These are phyloP conservation scores for Epiblema foenella DNA, from an alignment of 2,888 invertebrate species.

Conservation along the genomic window DNA sequence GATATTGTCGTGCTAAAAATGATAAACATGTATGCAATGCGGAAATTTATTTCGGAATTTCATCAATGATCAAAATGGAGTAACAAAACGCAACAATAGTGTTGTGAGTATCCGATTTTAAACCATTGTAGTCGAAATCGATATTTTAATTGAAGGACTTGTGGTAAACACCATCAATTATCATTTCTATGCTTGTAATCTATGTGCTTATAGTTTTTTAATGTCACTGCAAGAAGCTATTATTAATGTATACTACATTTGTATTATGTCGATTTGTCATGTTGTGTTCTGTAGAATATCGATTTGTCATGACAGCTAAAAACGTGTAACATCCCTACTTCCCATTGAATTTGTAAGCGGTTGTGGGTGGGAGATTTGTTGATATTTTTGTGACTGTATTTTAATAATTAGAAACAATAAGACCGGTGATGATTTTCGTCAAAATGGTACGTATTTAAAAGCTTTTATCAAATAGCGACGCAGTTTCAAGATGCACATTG, in stretches of 20 bases:
- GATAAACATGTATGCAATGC: background rate
- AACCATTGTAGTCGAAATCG: background rate
- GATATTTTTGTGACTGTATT: slow-evolving; percentile 65
- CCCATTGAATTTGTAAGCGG: slow-evolving; percentile 65
- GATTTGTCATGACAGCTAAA: slow-evolving; percentile 35
- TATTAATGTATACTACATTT: background rate
- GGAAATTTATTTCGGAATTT: background rate
- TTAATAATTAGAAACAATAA: slow-evolving; percentile 60
- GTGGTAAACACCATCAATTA: background rate
- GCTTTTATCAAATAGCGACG: background rate
- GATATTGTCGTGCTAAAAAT: no score
- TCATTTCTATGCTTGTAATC: background rate
- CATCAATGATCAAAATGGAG: slow-evolving; percentile 10
- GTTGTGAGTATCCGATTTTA: slow-evolving; percentile 6
- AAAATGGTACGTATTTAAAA: slow-evolving; percentile 65
- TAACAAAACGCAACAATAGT: slow-evolving; percentile 39
- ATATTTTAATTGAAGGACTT: background rate
- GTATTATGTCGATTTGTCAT: no score
- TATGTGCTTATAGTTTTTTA: background rate
- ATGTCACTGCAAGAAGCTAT: background rate
- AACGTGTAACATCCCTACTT: slow-evolving; percentile 53
- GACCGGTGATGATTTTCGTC: slow-evolving; percentile 55
- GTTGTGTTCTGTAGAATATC: background rate
- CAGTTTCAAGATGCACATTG: background rate
- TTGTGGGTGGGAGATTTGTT: slow-evolving; percentile 76